Conservation (phyloP, 1,140 invertebrate genomes). For the Papilio helenus region DNA sequence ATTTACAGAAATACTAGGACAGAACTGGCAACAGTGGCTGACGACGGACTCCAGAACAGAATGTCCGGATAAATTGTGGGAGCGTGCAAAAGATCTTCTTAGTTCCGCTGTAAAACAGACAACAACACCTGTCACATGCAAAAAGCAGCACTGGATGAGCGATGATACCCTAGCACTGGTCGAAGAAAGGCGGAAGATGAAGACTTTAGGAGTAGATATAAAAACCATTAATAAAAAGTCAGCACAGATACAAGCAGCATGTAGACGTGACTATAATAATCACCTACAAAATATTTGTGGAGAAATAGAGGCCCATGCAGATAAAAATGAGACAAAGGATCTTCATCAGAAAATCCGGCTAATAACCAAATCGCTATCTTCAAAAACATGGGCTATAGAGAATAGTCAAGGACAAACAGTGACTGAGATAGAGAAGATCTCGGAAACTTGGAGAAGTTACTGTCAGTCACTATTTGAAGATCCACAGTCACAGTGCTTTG, state of each 20-base stretch:
- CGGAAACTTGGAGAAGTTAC: constrained; percentile 45
- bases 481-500: constrained; percentile 39
- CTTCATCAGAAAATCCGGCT: constrained; percentile 27
- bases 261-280: constrained; percentile 34
- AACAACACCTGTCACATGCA: constrained; percentile 1
- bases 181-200: constrained; percentile 39
- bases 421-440: constrained; percentile 44
- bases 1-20: not conserved
- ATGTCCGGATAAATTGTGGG: not conserved
- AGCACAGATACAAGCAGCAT: constrained; percentile 27
- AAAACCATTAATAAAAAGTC: constrained; percentile 13
- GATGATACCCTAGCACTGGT: constrained; percentile 40
- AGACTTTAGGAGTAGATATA: constrained; percentile 31
- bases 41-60: constrained; percentile 8
- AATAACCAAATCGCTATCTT: not conserved
- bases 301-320: constrained; percentile 35
- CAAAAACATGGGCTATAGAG: constrained; percentile 40
- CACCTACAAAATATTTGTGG: not conserved
- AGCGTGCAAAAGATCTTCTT: constrained; percentile 9
- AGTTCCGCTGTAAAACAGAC: not conserved
- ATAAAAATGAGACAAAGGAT: constrained; percentile 32
- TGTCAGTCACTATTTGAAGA: constrained; percentile 49
- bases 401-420: constrained; percentile 36
- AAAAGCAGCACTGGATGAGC: constrained; percentile 43
- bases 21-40: not conserved